Evolutionary conservation across 2,113 vertebrate genomes (phyloP).

Genomic region (Sterna hirundo): DNA sequence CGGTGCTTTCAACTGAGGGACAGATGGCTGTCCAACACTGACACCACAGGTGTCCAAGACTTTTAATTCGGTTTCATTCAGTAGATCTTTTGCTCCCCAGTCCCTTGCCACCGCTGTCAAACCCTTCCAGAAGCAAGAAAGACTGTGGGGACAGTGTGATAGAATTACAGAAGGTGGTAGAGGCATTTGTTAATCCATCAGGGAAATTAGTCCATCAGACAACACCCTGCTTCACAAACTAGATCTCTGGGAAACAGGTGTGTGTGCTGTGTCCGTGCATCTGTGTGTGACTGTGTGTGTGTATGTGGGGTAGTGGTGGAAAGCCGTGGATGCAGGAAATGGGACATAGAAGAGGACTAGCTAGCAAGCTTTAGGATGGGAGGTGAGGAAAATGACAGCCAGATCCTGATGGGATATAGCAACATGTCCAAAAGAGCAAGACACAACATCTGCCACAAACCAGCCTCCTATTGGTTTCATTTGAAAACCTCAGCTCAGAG

Average conservation of each 20-base stretch:
- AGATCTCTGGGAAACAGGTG: background rate
- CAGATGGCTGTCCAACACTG: slow-evolving; percentile 44
- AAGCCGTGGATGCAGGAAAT: background rate
- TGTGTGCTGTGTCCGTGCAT: background rate
- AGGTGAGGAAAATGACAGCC: background rate
- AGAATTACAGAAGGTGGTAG: background rate
- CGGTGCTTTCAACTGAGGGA: background rate
- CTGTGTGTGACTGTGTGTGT: too few species aligned
- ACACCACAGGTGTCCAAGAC: background rate
- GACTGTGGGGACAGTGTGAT: background rate
- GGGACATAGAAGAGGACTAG: background rate
- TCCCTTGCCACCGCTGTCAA: background rate
- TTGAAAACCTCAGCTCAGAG: background rate
- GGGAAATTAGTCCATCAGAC: slow-evolving; percentile 5
- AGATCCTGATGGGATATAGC: background rate
- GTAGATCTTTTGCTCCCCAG: slow-evolving; percentile 15
- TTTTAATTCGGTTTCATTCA: background rate
- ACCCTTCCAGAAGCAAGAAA: slow-evolving; percentile 4
- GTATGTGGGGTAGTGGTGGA: too few species aligned
- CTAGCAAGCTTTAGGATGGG: background rate
- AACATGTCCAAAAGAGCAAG: background rate
- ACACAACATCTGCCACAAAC: background rate
- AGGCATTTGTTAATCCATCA: background rate
- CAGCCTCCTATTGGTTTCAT: background rate
- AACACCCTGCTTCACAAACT: background rate